Conservation (phyloP, 2,888 invertebrate genomes). For the Scaptodrosophila latifasciaeformis region DNA sequence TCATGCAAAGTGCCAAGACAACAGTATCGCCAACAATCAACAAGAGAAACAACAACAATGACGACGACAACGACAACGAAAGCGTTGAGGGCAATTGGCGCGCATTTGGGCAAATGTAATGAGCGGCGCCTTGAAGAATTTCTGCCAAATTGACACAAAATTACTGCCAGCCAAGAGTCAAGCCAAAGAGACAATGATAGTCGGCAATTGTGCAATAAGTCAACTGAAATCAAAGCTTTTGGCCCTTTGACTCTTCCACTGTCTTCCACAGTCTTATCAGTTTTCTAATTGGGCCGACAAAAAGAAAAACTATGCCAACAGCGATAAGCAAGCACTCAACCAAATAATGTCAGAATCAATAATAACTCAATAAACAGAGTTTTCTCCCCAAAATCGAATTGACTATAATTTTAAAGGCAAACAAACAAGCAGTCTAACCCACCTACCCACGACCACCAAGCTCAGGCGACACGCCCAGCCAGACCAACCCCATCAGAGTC, state of each 20-base stretch:
- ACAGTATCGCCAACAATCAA: too few relatives aligned
- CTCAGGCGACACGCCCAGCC: constrained; percentile 21
- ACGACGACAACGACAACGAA: neutral
- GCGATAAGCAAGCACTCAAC: constrained; percentile 38
- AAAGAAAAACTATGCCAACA: constrained; percentile 40
- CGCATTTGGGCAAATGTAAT: constrained; percentile 38
- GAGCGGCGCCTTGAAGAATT: constrained; percentile 56
- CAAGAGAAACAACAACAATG: constrained; percentile 18
- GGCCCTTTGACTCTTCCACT: too few relatives aligned
- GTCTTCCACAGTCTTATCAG: constrained; percentile 34
- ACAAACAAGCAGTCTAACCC: constrained; percentile 22
- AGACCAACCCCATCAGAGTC: constrained; percentile 1
- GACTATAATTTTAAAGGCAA: neutral
- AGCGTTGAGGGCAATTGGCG: constrained; percentile 23
- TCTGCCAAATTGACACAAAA: constrained; percentile 56
- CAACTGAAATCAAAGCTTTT: too few relatives aligned
- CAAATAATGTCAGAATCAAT: constrained; percentile 25
- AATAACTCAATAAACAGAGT: constrained; percentile 38
- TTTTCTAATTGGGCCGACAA: neutral
- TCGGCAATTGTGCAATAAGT: constrained; percentile 43
- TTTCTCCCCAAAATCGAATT: constrained; percentile 9
- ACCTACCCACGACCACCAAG: neutral
- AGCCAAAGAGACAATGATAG: constrained; percentile 22
- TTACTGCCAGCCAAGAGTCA: constrained; percentile 20
- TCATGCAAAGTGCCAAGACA: constrained; percentile 1